These are phyloP conservation scores for Cololabis saira DNA, from an alignment of 2,113 vertebrate genomes.

Conservation along the genomic window DNA sequence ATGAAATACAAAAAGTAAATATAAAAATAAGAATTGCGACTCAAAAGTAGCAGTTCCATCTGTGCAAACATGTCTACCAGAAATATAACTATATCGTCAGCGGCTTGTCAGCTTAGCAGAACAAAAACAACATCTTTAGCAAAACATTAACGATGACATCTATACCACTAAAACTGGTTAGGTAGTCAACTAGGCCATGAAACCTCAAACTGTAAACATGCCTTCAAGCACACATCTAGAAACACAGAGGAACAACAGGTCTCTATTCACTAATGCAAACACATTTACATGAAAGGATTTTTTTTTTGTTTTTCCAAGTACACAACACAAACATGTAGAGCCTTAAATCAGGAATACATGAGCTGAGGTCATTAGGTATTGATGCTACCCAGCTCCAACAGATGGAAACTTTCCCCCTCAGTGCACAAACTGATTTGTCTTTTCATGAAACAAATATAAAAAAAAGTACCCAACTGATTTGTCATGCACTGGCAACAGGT, in stretches of 20 bases:
- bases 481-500: slow-evolving; percentile 55
- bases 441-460: slow-evolving; percentile 33
- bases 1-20: slow-evolving; percentile 68
- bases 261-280: slow-evolving; percentile 28
- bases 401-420: slow-evolving; percentile 37
- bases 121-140: slow-evolving; percentile 35
- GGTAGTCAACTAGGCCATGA: slow-evolving; percentile 67
- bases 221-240: slow-evolving; percentile 37
- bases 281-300: not conserved
- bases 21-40: slow-evolving; percentile 71
- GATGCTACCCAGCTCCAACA: slow-evolving; percentile 36
- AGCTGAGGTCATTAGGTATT: slow-evolving; percentile 44
- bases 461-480: slow-evolving; percentile 66
- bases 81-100: slow-evolving; percentile 61
- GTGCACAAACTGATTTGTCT: slow-evolving; percentile 34
- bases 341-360: slow-evolving; percentile 54
- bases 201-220: slow-evolving; percentile 55
- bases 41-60: slow-evolving; percentile 66
- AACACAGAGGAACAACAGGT: slow-evolving; percentile 26
- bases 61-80: slow-evolving; percentile 76
- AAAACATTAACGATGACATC: slow-evolving; percentile 43
- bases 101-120: slow-evolving; percentile 63
- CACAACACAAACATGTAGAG: slow-evolving; percentile 30
- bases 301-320: slow-evolving; percentile 29
- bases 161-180: slow-evolving; percentile 73